A percentile compares a stretch with the other conserved stretches of the same genome.
These are phyloP conservation scores for Patiria pectinifera DNA, from an alignment of 53 echinoderm and acorn worm species.

Conservation along the genomic window DNA sequence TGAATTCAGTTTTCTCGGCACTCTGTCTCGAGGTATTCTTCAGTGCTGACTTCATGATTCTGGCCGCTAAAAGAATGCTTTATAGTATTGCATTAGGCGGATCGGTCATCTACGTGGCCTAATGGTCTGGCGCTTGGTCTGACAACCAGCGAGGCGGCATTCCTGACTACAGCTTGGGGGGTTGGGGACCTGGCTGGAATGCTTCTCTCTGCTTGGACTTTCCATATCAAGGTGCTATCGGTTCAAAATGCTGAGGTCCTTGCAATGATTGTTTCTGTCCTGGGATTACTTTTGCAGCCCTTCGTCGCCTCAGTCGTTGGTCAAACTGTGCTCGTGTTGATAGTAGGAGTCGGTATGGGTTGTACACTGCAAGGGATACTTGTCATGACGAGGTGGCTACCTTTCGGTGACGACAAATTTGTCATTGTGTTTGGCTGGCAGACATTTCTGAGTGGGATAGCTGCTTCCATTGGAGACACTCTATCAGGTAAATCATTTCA, in stretches of 20 bases:
- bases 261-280: not conserved
- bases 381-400: conserved; percentile 12
- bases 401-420: conserved; percentile 5
- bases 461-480: not conserved
- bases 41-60: not conserved
- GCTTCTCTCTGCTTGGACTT: not conserved
- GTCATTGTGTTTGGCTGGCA: conserved; percentile 10
- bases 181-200: conserved; percentile 16
- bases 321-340: not conserved
- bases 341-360: not conserved
- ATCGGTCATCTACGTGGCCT: conserved; percentile 12
- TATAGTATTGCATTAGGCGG: conserved; percentile 5
- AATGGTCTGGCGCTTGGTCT: conserved; percentile 42
- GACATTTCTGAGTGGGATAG: not conserved
- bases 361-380: not conserved
- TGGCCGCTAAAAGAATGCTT: not conserved
- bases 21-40: not conserved
- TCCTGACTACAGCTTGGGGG: conserved; percentile 25
- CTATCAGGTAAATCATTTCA: not conserved
- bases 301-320: not conserved
- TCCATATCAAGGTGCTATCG: not conserved
- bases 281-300: not conserved
- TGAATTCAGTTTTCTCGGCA: not conserved
- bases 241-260: not conserved
- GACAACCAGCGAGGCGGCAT: conserved; percentile 8